Conservation (phyloP, 2,888 invertebrate genomes). For the Automeris io region DNA sequence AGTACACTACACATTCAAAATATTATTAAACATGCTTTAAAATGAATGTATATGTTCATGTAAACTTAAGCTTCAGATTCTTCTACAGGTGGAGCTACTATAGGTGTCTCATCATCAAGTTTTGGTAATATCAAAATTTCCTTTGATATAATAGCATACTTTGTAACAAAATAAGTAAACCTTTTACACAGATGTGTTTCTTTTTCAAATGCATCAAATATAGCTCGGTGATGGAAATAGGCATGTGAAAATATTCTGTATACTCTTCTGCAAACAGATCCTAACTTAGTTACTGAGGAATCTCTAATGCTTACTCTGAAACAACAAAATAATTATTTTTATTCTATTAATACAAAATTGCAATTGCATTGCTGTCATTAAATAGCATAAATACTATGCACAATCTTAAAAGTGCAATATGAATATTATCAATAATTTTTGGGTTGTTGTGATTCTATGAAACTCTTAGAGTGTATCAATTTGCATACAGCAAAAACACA, state of each 20-base stretch:
- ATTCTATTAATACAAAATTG: background rate
- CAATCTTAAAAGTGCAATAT: too few species aligned
- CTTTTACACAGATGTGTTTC: slow-evolving; percentile 96
- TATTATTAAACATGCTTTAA: slow-evolving; percentile 16
- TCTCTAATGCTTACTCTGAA: slow-evolving; percentile 98
- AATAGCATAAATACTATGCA: too few species aligned
- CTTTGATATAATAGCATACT: slow-evolving; percentile 98
- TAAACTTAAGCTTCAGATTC: slow-evolving; percentile 69
- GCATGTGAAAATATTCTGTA: slow-evolving; percentile 99
- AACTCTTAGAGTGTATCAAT: too few species aligned
- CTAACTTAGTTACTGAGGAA: slow-evolving; percentile 98
- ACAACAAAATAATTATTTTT: slow-evolving; percentile 17
- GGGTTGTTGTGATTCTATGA: too few species aligned
- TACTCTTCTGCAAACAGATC: slow-evolving; percentile 98
- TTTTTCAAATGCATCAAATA: slow-evolving; percentile 99
- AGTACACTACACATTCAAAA: background rate
- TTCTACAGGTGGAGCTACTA: slow-evolving; percentile 65
- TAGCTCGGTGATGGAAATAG: slow-evolving; percentile 96
- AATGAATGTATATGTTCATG: too few species aligned
- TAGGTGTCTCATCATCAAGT: slow-evolving; percentile 84
- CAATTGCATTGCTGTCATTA: too few species aligned
- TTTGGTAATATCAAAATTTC: slow-evolving; percentile 99
- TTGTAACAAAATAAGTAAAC: slow-evolving; percentile 98
- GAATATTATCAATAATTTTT: background rate
- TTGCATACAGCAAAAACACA: too few species aligned